Conservation (phyloP, 2,888 invertebrate species). For the Phrixothrix hirtus region DNA sequence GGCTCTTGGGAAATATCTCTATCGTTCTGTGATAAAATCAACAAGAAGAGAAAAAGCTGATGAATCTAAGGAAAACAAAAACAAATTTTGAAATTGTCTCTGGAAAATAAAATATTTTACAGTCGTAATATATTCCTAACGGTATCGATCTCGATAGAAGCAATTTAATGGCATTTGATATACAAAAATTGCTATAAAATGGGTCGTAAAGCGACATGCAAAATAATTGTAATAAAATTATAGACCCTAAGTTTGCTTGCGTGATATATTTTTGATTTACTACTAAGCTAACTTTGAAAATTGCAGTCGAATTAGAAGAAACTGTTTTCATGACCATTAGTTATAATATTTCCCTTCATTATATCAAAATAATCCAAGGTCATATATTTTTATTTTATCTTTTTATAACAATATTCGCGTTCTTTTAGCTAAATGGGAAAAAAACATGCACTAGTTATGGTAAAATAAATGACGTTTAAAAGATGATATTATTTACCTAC, state of each 20-base stretch:
- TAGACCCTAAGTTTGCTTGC: constrained; percentile 21
- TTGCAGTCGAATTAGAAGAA: constrained; percentile 5
- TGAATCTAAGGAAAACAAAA: constrained; percentile 7
- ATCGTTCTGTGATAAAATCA: constrained; percentile 8
- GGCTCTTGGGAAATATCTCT: constrained; percentile 6
- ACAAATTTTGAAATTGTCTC: constrained; percentile 9
- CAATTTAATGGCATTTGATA: constrained; percentile 24
- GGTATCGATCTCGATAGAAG: constrained; percentile 16
- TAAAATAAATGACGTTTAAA: no score
- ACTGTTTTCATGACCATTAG: constrained; percentile 7
- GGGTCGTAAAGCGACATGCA: constrained; percentile 32
- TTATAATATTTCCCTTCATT: constrained; percentile 3
- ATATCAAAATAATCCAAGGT: constrained; percentile 3
- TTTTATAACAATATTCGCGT: no score
- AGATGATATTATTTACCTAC: no score
- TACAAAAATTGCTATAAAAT: constrained; percentile 25
- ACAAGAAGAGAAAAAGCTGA: constrained; percentile 9
- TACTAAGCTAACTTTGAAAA: constrained; percentile 6
- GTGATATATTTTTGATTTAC: constrained; percentile 26
- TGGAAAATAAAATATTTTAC: constrained; percentile 21
- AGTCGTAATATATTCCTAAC: constrained; percentile 10
- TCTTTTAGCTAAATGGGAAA: no score
- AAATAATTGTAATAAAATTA: constrained; percentile 39
- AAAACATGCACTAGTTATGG: no score
- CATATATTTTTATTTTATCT: no score